Evolutionary conservation across 2,113 vertebrate species (phyloP).

Genomic region (Phyllopteryx taeniolatus): DNA sequence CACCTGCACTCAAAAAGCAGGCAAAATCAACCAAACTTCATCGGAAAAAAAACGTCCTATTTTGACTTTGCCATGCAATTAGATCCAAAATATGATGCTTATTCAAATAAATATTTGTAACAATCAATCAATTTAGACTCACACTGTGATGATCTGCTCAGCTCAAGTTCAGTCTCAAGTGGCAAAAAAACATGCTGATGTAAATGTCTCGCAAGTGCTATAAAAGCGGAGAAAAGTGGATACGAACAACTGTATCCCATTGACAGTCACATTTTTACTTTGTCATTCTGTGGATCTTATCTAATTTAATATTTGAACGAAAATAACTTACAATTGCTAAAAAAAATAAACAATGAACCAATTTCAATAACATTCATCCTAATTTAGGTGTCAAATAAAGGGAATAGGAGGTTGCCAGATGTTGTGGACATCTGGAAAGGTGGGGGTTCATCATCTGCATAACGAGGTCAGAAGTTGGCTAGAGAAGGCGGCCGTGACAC

Average conservation of each 20-base stretch:
- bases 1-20: not conserved
- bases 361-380: not conserved
- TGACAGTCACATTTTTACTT: no score
- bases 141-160: not conserved
- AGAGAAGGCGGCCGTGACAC: slow-evolving; percentile 9
- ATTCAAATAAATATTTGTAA: not conserved
- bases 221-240: not conserved
- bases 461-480: slow-evolving; percentile 37
- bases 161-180: not conserved
- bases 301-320: not conserved
- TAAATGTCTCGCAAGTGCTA: not conserved
- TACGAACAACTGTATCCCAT: not conserved
- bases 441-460: slow-evolving; percentile 20
- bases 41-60: not conserved
- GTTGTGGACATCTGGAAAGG: slow-evolving; percentile 20
- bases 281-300: not conserved
- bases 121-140: not conserved
- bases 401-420: slow-evolving; percentile 32
- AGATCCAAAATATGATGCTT: not conserved
- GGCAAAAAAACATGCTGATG: not conserved
- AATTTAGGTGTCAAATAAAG: not conserved
- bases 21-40: not conserved
- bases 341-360: not conserved
- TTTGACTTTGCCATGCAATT: not conserved
- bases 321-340: no score